Evolutionary conservation across 2,113 vertebrate species (phyloP), one percentile per base, ranked within the genome.

Genomic region (Abramis brama): DNA sequence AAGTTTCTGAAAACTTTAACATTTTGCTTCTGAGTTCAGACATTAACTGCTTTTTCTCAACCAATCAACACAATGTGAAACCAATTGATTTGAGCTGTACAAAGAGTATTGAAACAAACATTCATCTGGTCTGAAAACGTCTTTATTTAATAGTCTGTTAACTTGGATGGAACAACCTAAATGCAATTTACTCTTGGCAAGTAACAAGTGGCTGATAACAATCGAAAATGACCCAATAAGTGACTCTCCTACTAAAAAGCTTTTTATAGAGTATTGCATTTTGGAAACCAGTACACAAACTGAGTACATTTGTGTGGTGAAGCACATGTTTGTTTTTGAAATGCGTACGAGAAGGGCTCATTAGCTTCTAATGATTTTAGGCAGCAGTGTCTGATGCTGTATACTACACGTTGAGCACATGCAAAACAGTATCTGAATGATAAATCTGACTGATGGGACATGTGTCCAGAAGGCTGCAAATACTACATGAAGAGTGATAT

Each of bases 151-250:
- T 50, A 52, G 45, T 13, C n/a, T 57, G 55, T 30, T 80, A 50
- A 79, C 76, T 79, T 70, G 25, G 78, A 71, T 30, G 50, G 68
- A 86, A 39, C 64, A 86, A 71, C 55, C 85, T 47, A 59, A 86
- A 86, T 80, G 77, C 50, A 80, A 85, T 79, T 85, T 70, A 78
- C 45, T 10, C 8, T 68, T 68, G 55, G 77, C 76, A 86, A 86
- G 50, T 60, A 79, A 57, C 47, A 85, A 79, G 74, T 43, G 62
- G 84, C 84, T 77, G 75, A 85, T 79, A 85, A 79, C 19, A 47
- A 79, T 45, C 50, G 1, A 68, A 85, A 78, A 64, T 55, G 45
- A 25, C 57, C 36, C 47, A 85, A 78, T 85, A 75, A 64, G 30
- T 79, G 47, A 79, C 66, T 78, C 17, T 62, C 39, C 33, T 59